Conservation (phyloP, 2,113 vertebrate species). For the Elachura formosa region DNA sequence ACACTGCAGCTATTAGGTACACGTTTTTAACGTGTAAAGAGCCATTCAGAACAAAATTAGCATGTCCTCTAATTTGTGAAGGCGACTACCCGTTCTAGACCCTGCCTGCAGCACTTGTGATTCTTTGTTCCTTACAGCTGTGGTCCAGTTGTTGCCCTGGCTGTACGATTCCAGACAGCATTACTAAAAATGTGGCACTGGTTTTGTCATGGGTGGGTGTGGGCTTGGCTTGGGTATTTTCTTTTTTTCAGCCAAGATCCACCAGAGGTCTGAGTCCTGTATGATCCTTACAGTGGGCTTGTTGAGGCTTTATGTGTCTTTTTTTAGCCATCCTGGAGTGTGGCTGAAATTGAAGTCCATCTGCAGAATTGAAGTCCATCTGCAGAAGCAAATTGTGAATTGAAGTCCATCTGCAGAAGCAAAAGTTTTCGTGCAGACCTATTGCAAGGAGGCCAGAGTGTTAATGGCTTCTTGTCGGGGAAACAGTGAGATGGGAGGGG, state of each 20-base stretch:
- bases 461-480: not conserved
- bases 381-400: no score
- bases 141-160: not conserved
- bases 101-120: not conserved
- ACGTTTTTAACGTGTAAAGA: not conserved
- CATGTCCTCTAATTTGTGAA: not conserved
- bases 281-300: not conserved
- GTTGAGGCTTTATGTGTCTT: not conserved
- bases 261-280: not conserved
- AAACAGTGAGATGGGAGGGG: not conserved
- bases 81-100: not conserved
- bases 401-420: no score
- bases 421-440: not conserved
- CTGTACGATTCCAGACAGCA: not conserved
- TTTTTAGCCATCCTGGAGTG: not conserved
- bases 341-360: no score
- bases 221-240: not conserved
- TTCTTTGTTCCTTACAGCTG: not conserved
- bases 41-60: not conserved
- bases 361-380: no score
- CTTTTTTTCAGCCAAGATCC: not conserved
- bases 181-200: not conserved
- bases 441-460: not conserved
- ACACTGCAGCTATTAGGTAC: not conserved
- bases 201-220: not conserved